These are phyloP conservation scores for Manduca sexta DNA, from an alignment of 1,140 invertebrate species.

Conservation along the genomic window DNA sequence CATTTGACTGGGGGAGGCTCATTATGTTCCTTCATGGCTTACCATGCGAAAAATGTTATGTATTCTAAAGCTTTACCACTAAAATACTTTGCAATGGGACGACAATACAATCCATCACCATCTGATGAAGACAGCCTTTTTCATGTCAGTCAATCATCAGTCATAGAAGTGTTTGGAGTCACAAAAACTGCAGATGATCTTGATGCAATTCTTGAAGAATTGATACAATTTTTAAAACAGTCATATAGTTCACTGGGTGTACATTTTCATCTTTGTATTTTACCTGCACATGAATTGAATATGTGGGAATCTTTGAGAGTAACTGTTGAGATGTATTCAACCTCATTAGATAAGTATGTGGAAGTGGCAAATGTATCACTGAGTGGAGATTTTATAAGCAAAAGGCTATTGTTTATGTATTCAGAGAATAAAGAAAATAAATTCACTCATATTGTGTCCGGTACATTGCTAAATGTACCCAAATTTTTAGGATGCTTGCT, in stretches of 20 bases:
- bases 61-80: constrained; percentile 74
- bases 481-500: constrained; percentile 78
- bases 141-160: constrained; percentile 76
- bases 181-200: constrained; percentile 59
- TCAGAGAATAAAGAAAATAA: constrained; percentile 62
- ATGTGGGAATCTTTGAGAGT: constrained; percentile 76
- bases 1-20: constrained; percentile 80
- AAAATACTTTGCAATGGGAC: constrained; percentile 76
- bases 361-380: constrained; percentile 79
- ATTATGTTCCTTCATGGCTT: constrained; percentile 76
- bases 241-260: constrained; percentile 75
- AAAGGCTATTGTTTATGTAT: constrained; percentile 78
- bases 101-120: constrained; percentile 74
- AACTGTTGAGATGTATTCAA: constrained; percentile 80
- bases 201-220: constrained; percentile 63
- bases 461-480: constrained; percentile 77
- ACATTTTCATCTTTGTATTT: constrained; percentile 76
- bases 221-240: constrained; percentile 60
- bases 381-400: constrained; percentile 79
- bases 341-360: constrained; percentile 73
- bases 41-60: constrained; percentile 76
- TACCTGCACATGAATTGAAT: constrained; percentile 73
- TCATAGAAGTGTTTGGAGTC: constrained; percentile 74
- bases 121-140: constrained; percentile 72
- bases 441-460: constrained; percentile 76